Percentiles rank a stretch among this genome's conserved stretches.
phyloP scores from a whole-genome alignment of 2,888 invertebrate species.

The Plebejus anna region DNA sequence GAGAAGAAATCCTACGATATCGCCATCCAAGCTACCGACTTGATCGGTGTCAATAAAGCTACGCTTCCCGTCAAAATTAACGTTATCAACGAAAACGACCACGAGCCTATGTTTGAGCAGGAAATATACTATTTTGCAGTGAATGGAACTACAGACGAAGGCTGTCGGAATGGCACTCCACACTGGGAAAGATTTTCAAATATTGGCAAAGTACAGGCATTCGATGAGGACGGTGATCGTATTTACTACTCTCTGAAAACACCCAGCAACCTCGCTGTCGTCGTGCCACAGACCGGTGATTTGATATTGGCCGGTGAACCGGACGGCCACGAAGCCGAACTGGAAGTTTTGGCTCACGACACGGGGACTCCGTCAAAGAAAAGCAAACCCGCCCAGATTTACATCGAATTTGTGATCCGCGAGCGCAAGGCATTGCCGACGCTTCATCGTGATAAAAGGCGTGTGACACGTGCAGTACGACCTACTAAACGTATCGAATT shows the following conservation, averaged over 20 bases:
- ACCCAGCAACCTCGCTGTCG: slow-evolving; percentile 90
- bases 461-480: slow-evolving; percentile 93
- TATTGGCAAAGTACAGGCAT: slow-evolving; percentile 91
- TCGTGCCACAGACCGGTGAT: slow-evolving; percentile 96
- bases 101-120: slow-evolving; percentile 90
- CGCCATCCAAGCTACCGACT: slow-evolving; percentile 89
- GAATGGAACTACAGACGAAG: slow-evolving; percentile 81
- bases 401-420: slow-evolving; percentile 85
- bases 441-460: slow-evolving; percentile 85
- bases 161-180: slow-evolving; percentile 80
- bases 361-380: slow-evolving; percentile 86
- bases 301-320: slow-evolving; percentile 91
- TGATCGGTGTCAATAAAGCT: slow-evolving; percentile 89
- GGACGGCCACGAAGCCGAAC: slow-evolving; percentile 82
- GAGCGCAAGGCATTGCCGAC: slow-evolving; percentile 81
- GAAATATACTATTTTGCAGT: slow-evolving; percentile 88
- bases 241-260: slow-evolving; percentile 91
- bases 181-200: slow-evolving; percentile 89
- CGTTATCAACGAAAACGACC: slow-evolving; percentile 94
- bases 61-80: slow-evolving; percentile 87
- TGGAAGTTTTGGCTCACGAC: slow-evolving; percentile 91
- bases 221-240: slow-evolving; percentile 94
- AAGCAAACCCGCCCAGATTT: slow-evolving; percentile 86
- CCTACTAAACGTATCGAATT: slow-evolving; percentile 97
- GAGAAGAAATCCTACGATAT: slow-evolving; percentile 84